Evolutionary conservation across 2,888 invertebrate species (phyloP).

Genomic region (Autographa gamma): DNA sequence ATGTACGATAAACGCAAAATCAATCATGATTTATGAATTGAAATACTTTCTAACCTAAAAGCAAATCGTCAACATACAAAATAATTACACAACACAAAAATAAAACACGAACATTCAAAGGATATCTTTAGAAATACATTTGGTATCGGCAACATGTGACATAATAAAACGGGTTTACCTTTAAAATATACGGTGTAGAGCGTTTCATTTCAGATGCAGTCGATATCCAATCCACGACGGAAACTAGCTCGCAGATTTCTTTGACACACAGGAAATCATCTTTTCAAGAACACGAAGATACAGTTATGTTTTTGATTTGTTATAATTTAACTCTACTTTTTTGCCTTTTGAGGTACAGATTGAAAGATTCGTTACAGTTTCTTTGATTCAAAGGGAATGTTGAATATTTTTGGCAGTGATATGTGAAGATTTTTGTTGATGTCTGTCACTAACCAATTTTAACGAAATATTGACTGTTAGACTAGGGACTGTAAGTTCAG

Average conservation of each 20-base stretch:
- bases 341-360: not conserved
- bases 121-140: conserved; percentile 45
- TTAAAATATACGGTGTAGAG: conserved; percentile 59
- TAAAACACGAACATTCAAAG: conserved; percentile 21
- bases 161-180: conserved; percentile 58
- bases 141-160: conserved; percentile 47
- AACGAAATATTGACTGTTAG: not conserved
- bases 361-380: conserved; percentile 4
- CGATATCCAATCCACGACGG: conserved; percentile 62
- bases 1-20: no score
- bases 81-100: conserved; percentile 5
- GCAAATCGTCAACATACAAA: not conserved
- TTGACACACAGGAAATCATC: conserved; percentile 69
- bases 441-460: not conserved
- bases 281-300: conserved; percentile 50
- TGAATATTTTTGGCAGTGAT: conserved; percentile 9
- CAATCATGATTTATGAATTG: no score
- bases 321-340: conserved; percentile 30
- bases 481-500: not conserved
- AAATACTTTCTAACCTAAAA: not conserved
- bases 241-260: conserved; percentile 64
- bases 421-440: conserved; percentile 7
- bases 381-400: not conserved
- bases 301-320: conserved; percentile 43
- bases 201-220: conserved; percentile 65